phyloP scores from a whole-genome alignment of 2,888 invertebrate species.

The Stomorhina lunata region DNA sequence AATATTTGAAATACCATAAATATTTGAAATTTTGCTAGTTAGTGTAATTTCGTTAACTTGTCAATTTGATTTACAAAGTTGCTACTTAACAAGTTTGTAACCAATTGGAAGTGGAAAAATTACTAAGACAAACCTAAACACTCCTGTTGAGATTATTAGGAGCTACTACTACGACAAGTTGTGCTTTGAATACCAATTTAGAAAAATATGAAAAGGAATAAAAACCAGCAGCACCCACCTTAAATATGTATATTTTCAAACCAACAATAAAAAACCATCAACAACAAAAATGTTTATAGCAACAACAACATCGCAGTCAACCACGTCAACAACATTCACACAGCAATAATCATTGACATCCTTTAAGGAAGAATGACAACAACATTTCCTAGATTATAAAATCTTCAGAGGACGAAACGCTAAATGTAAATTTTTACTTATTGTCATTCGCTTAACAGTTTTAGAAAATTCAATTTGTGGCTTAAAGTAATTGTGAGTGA shows the following conservation, averaged over 20 bases:
- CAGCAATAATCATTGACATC: conserved; percentile 5
- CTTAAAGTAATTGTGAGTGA: conserved; percentile 11
- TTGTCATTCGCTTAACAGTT: conserved; percentile 38
- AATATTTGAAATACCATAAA: conserved; percentile 25
- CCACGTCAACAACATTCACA: neutral
- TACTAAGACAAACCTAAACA: neutral
- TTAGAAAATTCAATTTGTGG: conserved; percentile 56
- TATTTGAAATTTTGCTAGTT: conserved; percentile 18
- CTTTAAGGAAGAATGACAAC: neutral
- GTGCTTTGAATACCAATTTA: conserved; percentile 18
- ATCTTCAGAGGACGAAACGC: conserved; percentile 30
- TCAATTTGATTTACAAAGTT: conserved; percentile 40
- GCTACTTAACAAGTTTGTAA: conserved; percentile 35
- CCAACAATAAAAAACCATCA: conserved; percentile 1
- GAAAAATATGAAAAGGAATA: neutral
- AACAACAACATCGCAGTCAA: neutral
- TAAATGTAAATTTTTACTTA: conserved; percentile 33
- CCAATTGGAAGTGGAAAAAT: conserved; percentile 16
- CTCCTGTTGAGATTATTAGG: neutral
- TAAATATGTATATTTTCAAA: conserved; percentile 13
- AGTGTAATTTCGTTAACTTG: conserved; percentile 33
- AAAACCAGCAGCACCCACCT: conserved; percentile 22
- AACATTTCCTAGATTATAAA: neutral
- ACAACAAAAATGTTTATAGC: conserved; percentile 3
- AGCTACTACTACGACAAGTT: neutral